Percentiles rank a stretch among this genome's conserved stretches.
These are phyloP conservation scores for Gopherus flavomarginatus DNA, from an alignment of 2,113 vertebrate genomes.

Conservation along the genomic window DNA sequence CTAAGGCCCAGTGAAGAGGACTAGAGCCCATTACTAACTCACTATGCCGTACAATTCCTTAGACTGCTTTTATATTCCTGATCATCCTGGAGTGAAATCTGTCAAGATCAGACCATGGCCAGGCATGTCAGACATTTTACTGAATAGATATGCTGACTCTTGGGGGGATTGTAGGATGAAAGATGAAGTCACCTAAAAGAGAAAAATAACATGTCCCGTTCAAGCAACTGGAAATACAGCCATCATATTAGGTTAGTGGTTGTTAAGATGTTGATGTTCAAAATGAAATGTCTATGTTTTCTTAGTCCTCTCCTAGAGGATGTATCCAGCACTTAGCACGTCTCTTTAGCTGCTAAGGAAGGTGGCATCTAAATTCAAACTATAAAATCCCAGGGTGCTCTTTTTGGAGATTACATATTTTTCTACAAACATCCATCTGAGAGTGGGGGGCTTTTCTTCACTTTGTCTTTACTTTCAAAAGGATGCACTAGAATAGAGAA, in stretches of 20 bases:
- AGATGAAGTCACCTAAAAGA: not conserved
- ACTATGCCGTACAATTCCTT: not conserved
- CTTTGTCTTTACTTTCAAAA: not conserved
- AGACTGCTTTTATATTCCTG: not conserved
- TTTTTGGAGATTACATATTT: not conserved
- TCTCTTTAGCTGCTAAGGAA: not conserved
- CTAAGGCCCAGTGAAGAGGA: rapidly evolving
- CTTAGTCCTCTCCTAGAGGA: not conserved
- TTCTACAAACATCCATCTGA: not conserved
- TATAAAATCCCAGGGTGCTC: slow-evolving; percentile 15
- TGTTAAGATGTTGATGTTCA: not conserved
- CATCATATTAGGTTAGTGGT: not conserved
- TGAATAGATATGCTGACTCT: not conserved
- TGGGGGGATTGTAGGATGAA: not conserved
- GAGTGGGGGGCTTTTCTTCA: not conserved
- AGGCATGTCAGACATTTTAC: not conserved
- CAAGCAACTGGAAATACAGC: not conserved
- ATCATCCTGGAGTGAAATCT: not conserved
- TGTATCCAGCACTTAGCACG: not conserved
- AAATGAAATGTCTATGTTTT: rapidly evolving
- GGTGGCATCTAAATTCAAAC: slow-evolving; percentile 20
- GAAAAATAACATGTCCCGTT: not conserved
- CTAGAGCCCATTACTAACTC: rapidly evolving
- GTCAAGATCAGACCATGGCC: not conserved
- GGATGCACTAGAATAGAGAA: not conserved